Evolutionary conservation across 2,113 vertebrate species (phyloP).

Genomic region (Chlamydotis undulata): DNA sequence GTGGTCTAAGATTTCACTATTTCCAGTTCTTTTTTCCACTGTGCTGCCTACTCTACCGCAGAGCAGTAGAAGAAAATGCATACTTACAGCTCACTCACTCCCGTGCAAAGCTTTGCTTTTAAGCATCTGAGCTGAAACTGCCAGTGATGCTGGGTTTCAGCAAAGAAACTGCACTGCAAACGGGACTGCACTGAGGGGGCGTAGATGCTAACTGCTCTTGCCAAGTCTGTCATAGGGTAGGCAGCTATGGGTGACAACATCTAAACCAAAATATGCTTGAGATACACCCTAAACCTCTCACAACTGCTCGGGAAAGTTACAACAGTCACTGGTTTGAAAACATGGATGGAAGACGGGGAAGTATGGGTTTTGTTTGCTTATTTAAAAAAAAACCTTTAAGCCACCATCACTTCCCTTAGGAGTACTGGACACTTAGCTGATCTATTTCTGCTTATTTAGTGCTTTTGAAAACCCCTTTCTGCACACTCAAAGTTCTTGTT

Average conservation of each 20-base stretch:
- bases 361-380: not conserved
- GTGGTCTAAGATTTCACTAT: not conserved
- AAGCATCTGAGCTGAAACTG: not conserved
- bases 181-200: not conserved
- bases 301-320: not conserved
- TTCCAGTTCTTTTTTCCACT: not conserved
- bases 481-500: not conserved
- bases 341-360: not conserved
- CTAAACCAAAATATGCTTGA: not conserved
- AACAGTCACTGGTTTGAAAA: not conserved
- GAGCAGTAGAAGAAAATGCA: not conserved
- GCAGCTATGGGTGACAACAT: not conserved
- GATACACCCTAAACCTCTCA: not conserved
- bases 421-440: not conserved
- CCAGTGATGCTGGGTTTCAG: not conserved
- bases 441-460: not conserved
- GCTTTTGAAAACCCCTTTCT: not conserved
- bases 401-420: not conserved
- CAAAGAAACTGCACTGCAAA: not conserved
- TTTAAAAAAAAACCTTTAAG: not conserved
- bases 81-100: fast-evolving
- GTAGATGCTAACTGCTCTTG: not conserved
- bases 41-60: not conserved
- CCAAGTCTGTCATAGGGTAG: not conserved
- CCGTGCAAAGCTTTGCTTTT: not conserved